These are phyloP conservation scores for Himalopsyche tibetana DNA, from an alignment of 2,888 invertebrate species.

Conservation along the genomic window DNA sequence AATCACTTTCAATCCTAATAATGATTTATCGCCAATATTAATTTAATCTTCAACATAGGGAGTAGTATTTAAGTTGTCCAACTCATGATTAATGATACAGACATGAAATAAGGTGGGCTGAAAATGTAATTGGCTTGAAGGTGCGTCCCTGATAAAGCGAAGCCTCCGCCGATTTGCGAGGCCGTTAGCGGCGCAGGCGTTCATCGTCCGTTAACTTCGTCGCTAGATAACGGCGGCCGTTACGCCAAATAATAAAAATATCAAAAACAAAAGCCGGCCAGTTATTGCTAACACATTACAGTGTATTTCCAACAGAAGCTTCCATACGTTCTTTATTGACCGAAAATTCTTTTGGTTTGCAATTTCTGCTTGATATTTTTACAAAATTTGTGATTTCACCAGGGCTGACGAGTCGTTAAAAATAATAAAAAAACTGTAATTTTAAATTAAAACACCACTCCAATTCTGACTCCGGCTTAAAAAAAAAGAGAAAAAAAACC, in stretches of 20 bases:
- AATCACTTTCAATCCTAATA: too few species aligned
- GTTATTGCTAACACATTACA: conserved; percentile 26
- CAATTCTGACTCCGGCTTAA: too few species aligned
- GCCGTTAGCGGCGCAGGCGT: conserved; percentile 36
- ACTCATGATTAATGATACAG: conserved; percentile 12
- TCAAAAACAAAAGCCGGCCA: conserved; percentile 32
- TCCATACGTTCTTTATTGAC: not conserved
- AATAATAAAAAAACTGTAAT: too few species aligned
- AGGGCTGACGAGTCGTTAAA: too few species aligned
- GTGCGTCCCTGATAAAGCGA: conserved; percentile 21
- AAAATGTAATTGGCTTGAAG: conserved; percentile 22
- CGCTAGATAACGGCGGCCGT: conserved; percentile 32
- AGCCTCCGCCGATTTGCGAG: conserved; percentile 14
- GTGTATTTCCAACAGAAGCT: not conserved
- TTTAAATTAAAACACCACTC: too few species aligned
- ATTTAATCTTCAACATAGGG: not conserved
- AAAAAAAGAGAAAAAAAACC: too few species aligned
- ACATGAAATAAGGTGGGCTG: not conserved
- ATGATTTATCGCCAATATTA: not conserved
- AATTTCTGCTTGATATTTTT: too few species aligned
- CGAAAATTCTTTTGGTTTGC: too few species aligned
- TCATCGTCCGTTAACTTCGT: conserved; percentile 29
- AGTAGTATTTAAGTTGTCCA: conserved; percentile 5
- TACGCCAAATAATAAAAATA: conserved; percentile 41
- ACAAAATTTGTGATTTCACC: too few species aligned